Percentiles rank a stretch among this genome's conserved stretches.
Evolutionary conservation across 2,113 vertebrate genomes (phyloP).

Genomic region (Meles meles): DNA sequence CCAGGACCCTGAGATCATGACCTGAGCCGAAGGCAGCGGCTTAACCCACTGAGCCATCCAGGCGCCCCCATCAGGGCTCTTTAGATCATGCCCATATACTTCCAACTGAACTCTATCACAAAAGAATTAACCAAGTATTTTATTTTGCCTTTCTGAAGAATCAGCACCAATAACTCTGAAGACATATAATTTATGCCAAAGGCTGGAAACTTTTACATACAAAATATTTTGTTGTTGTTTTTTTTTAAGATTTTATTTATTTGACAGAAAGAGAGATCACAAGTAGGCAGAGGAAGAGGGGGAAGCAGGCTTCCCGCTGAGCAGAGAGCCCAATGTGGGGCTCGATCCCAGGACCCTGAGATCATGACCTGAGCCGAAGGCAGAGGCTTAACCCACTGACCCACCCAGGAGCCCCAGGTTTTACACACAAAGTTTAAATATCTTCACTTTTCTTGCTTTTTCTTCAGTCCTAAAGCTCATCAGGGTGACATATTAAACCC

Average conservation of each 20-base stretch:
- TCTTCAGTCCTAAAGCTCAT: background rate
- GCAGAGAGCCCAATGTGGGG: too few relatives aligned
- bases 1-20: too few relatives aligned
- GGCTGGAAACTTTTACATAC: background rate
- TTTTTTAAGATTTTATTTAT: too few relatives aligned
- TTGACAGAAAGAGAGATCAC: too few relatives aligned
- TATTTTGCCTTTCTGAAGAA: conserved; percentile 40
- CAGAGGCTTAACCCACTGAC: too few relatives aligned
- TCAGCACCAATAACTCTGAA: conserved; percentile 4
- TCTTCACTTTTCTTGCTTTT: conserved; percentile 5
- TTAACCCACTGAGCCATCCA: too few relatives aligned
- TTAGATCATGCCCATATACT: background rate
- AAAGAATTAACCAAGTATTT: conserved; percentile 10
- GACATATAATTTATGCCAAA: background rate
- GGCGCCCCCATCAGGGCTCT: background rate
- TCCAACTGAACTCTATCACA: background rate
- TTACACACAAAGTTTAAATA: conserved; percentile 28
- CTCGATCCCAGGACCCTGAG: too few relatives aligned
- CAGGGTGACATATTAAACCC: background rate
- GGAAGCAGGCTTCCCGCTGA: too few relatives aligned
- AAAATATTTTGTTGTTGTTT: background rate
- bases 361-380: too few relatives aligned
- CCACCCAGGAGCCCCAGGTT: background rate
- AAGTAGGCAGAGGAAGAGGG: too few relatives aligned
- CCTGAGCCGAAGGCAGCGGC: too few relatives aligned